Conservation (phyloP, 2,888 invertebrate genomes). For the Polydrusus cervinus region DNA sequence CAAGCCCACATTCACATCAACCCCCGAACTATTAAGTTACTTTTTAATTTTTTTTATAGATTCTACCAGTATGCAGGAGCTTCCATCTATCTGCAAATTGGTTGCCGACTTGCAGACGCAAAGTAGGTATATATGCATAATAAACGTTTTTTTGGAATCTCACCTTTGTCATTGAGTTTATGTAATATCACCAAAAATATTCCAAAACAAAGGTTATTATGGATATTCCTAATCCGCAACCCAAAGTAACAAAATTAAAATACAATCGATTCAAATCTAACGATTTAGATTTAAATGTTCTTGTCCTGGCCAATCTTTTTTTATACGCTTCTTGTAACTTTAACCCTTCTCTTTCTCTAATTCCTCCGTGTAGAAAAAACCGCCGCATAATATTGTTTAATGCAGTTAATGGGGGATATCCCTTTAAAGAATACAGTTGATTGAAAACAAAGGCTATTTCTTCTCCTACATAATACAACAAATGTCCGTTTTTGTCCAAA, state of each 20-base stretch:
- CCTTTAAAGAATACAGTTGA: slow-evolving; percentile 22
- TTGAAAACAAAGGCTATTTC: not conserved
- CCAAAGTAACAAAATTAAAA: not conserved
- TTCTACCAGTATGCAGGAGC: too few relatives aligned
- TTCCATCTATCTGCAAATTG: too few relatives aligned
- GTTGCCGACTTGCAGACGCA: too few relatives aligned
- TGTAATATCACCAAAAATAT: too few relatives aligned
- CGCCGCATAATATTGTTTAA: not conserved
- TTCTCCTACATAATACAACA: slow-evolving; percentile 2
- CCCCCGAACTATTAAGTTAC: too few relatives aligned
- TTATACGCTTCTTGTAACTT: not conserved
- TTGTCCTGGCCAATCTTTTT: not conserved
- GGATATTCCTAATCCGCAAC: not conserved
- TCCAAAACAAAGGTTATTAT: slow-evolving; percentile 14
- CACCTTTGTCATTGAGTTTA: too few relatives aligned
- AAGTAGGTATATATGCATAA: too few relatives aligned
- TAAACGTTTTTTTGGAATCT: too few relatives aligned
- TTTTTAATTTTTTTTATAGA: too few relatives aligned
- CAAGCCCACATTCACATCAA: too few relatives aligned
- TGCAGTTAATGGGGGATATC: slow-evolving; percentile 21
- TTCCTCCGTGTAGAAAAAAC: slow-evolving; percentile 3
- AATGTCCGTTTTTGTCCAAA: not conserved
- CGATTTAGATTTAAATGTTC: not conserved
- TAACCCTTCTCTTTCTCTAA: not conserved
- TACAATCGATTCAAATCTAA: not conserved